Percentiles rank a stretch among this genome's conserved stretches.
Conservation (phyloP, 2,888 invertebrate species). For the Mallateleia sp. region DNA sequence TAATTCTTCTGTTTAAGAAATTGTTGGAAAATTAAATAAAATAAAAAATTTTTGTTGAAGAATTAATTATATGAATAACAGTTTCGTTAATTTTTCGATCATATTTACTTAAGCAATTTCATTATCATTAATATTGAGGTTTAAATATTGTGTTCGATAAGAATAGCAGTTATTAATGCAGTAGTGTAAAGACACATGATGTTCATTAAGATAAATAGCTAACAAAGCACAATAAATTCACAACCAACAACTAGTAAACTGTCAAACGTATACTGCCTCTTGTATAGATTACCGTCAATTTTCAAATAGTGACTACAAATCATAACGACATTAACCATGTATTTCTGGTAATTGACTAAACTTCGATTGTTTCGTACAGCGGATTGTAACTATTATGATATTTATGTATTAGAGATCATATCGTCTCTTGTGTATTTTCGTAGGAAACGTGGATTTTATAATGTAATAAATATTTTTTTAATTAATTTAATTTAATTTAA, state of each 20-base stretch:
- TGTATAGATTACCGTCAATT: slow-evolving; percentile 39
- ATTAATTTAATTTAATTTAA: not conserved
- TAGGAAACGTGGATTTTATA: not conserved
- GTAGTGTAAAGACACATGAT: no score
- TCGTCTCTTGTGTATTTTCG: not conserved
- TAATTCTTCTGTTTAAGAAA: no score
- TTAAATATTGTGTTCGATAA: no score
- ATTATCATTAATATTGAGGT: no score
- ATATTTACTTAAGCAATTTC: no score
- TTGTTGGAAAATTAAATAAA: no score
- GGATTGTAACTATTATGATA: not conserved
- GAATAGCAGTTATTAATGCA: no score
- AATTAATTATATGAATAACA: no score
- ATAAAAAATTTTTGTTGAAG: no score
- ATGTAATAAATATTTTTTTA: not conserved
- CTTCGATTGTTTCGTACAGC: not conserved
- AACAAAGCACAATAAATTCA: no score
- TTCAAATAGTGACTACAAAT: slow-evolving; percentile 7
- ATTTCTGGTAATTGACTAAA: not conserved
- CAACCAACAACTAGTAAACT: slow-evolving; percentile 2
- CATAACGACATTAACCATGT: slow-evolving; percentile 41
- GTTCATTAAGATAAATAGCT: no score
- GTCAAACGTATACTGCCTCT: slow-evolving; percentile 4
- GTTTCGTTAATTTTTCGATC: no score
- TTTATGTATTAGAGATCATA: not conserved